Evolutionary conservation across 2,797 vertebrate genomes (phyloP).

Genomic region (Sebastes minor): DNA sequence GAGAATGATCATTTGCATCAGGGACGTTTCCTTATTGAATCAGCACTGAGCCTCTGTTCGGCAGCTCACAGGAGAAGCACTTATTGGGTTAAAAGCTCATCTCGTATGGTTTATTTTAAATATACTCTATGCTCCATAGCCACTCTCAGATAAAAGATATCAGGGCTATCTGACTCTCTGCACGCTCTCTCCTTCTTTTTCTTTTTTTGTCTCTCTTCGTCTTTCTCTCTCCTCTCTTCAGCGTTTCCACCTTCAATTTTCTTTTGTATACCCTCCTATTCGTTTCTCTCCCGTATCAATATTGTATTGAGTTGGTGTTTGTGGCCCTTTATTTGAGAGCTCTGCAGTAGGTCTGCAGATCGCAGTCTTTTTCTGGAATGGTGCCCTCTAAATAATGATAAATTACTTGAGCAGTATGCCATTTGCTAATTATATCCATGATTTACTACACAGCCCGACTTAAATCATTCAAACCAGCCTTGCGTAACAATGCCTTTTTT

Average conservation of each 20-base stretch:
- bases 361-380: constrained; percentile 99
- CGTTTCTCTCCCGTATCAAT: constrained; percentile 87
- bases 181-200: constrained; percentile 23
- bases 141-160: constrained; percentile 82
- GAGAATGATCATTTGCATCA: constrained; percentile 90
- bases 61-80: constrained; percentile 85
- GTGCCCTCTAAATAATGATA: constrained; percentile 99
- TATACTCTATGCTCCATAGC: constrained; percentile 84
- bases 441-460: constrained; percentile 99
- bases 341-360: constrained; percentile 98
- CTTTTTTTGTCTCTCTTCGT: constrained; percentile 34
- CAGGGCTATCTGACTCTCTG: constrained; percentile 64
- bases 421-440: constrained; percentile 99
- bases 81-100: constrained; percentile 91
- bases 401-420: constrained; percentile 99
- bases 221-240: constrained; percentile 57
- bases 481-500: constrained; percentile 99
- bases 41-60: constrained; percentile 84
- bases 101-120: constrained; percentile 87
- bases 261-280: constrained; percentile 74
- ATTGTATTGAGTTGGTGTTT: constrained; percentile 97
- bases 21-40: constrained; percentile 90
- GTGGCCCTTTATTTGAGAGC: constrained; percentile 97
- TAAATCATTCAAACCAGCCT: constrained; percentile 99
- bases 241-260: constrained; percentile 72